Base-by-base conservation (phyloP, 2,888 invertebrate species). In the Oligia strigilis region DNA sequence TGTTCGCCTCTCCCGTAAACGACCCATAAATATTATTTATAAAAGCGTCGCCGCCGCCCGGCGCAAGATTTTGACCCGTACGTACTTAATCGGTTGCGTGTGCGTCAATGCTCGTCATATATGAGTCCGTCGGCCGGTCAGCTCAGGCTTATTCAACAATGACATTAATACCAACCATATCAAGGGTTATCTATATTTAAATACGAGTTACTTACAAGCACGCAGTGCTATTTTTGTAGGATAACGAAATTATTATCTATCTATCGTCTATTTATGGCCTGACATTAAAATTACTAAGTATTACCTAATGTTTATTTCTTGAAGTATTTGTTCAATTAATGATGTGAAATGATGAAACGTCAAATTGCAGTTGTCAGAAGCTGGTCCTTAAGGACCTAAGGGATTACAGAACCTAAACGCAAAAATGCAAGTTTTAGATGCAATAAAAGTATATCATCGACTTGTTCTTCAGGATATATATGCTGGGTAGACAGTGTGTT, bases 131-230 rank as follows among this genome's bases (percentile, higher is more conserved):
- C 80, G 80, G 79, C 77, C 43, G 83, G 60, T 69, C 73, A 83
- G 78, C 79, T 81, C 84, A 75, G 75, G 69, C 84, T 88, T 89
- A 87, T 82, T 82, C 83, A 84, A 90, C 86, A 89, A 87, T 91
- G 83, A 87, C 84, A 89, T 90, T 87, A 87, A 88, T 88, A 86
- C 85, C 70, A 77, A 81, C 64, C 70, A 80, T 87, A 88, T 85
- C 89, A 91, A 83, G 91, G 95, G 94, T 94, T 95, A 95, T 95
- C 95, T 78, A 77, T 85, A 82, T 91, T 91, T 90, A 89, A 89
- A 88, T 82, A 58, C 58, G 58, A 58, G 9, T 23, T 85, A 88
- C 87, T 78, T 87, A 91, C 87, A 90, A 91, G 89, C 88, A 88
- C 90, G 86, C 85, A 84, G 87, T 86, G 92, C 93, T 94, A 94